Conservation (phyloP, 1,140 invertebrate species). For the Asobara japonica region DNA sequence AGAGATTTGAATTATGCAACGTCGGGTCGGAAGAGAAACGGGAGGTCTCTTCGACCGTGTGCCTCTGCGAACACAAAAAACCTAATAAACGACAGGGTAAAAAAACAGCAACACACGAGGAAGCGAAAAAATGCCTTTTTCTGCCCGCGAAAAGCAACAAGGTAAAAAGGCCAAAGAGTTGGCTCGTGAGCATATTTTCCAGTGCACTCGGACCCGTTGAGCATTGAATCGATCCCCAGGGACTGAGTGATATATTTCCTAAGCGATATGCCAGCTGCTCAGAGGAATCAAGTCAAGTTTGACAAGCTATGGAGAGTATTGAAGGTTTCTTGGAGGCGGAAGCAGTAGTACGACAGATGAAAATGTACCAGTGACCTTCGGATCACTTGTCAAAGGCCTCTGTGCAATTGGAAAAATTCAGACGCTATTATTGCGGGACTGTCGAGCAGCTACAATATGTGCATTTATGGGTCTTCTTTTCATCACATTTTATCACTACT, state of each 20-base stretch:
- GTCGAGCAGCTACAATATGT: too few species aligned
- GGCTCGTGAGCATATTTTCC: not conserved
- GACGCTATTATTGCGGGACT: too few species aligned
- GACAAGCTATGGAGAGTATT: slow-evolving; percentile 9
- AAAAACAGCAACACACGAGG: not conserved
- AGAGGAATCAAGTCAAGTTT: not conserved
- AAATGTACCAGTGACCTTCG: slow-evolving; percentile 21
- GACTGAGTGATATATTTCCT: not conserved
- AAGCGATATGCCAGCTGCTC: not conserved
- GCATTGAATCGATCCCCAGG: not conserved
- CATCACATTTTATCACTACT: too few species aligned
- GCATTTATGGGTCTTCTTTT: too few species aligned
- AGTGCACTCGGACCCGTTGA: not conserved
- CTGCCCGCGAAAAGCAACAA: not conserved
- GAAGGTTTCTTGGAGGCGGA: slow-evolving; percentile 7
- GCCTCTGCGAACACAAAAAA: slow-evolving; percentile 9
- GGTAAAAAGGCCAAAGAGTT: slow-evolving; percentile 1
- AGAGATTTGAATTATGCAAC: slow-evolving; percentile 54
- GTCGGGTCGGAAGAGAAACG: slow-evolving; percentile 31
- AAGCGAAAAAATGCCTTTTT: not conserved
- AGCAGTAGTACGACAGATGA: not conserved
- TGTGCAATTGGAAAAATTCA: not conserved
- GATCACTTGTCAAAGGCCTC: not conserved
- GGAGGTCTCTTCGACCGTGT: slow-evolving; percentile 23
- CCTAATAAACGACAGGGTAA: slow-evolving; percentile 4